Evolutionary conservation across 1,140 invertebrate species (phyloP).

Genomic region (Nebria ingens): DNA sequence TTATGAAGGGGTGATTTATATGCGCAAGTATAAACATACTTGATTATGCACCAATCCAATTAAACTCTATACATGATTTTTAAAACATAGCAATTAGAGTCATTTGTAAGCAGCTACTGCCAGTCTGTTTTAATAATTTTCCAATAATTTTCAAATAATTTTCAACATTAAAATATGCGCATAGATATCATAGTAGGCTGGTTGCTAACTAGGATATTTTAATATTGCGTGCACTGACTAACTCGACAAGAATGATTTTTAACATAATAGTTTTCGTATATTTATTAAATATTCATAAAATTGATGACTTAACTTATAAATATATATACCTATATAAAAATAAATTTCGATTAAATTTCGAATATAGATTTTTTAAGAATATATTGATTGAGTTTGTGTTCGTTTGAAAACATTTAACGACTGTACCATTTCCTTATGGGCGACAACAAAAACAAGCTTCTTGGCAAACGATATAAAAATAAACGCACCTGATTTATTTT

Average conservation of each 20-base stretch:
- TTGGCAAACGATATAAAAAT: too few relatives aligned
- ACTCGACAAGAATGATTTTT: neutral
- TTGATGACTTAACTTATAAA: too few relatives aligned
- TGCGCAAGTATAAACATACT: neutral
- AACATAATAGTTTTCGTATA: neutral
- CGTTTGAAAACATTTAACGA: too few relatives aligned
- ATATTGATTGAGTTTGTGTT: too few relatives aligned
- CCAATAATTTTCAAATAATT: neutral
- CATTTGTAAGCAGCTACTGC: neutral
- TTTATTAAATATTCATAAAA: too few relatives aligned
- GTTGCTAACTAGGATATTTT: neutral
- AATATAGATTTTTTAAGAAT: too few relatives aligned
- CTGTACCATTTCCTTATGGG: too few relatives aligned
- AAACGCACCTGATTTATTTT: too few relatives aligned
- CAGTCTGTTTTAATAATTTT: too few relatives aligned
- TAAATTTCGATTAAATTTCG: too few relatives aligned
- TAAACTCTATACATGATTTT: neutral
- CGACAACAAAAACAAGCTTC: too few relatives aligned
- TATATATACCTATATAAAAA: too few relatives aligned
- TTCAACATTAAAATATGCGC: neutral
- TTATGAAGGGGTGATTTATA: neutral
- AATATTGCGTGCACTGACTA: neutral
- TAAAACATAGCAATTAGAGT: neutral
- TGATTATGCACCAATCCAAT: neutral
- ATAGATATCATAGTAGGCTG: neutral